A percentile compares a stretch with the other conserved stretches of the same genome.
These are phyloP conservation scores for Acanthacorydalis orientalis DNA, from an alignment of 2,888 invertebrate genomes.

Conservation along the genomic window DNA sequence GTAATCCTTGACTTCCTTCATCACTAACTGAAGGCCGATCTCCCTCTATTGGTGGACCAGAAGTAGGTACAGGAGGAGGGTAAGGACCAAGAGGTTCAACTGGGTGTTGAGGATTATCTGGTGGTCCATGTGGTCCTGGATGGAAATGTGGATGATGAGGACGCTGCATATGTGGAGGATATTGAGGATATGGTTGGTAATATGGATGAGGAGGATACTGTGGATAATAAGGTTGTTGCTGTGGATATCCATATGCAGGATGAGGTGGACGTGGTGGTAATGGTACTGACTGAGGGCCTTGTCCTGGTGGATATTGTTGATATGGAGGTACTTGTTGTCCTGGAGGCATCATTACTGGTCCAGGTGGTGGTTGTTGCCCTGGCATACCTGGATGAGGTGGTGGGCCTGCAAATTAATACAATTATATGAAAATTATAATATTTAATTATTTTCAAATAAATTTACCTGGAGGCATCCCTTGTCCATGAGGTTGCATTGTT, in stretches of 20 bases:
- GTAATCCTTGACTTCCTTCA: too few relatives aligned
- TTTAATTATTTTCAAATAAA: conserved; percentile 1
- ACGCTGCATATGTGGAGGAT: conserved; percentile 32
- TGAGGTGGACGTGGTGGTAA: conserved; percentile 36
- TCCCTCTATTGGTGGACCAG: too few relatives aligned
- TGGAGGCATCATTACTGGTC: conserved; percentile 24
- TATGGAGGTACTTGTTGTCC: conserved; percentile 18
- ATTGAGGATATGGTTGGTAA: conserved; percentile 34
- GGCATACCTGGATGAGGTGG: conserved; percentile 11
- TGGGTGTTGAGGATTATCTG: conserved; percentile 12
- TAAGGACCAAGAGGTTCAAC: conserved; percentile 4
- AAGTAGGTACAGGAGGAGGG: neutral
- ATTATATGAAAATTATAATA: neutral
- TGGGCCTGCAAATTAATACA: conserved; percentile 9
- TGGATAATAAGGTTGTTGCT: conserved; percentile 25
- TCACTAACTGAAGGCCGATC: neutral
- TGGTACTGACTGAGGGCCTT: conserved; percentile 30
- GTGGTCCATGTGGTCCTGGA: conserved; percentile 20
- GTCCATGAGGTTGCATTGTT: conserved; percentile 8
- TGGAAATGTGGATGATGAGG: conserved; percentile 25
- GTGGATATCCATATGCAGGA: conserved; percentile 31
- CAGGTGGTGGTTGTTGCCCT: conserved; percentile 17
- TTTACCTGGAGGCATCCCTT: conserved; percentile 10
- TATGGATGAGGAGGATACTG: conserved; percentile 32
- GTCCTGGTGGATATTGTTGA: conserved; percentile 23